Percentiles rank a stretch among this genome's conserved stretches.
Conservation (phyloP, 2,888 invertebrate genomes). For the Acanthosepion lycidas region DNA sequence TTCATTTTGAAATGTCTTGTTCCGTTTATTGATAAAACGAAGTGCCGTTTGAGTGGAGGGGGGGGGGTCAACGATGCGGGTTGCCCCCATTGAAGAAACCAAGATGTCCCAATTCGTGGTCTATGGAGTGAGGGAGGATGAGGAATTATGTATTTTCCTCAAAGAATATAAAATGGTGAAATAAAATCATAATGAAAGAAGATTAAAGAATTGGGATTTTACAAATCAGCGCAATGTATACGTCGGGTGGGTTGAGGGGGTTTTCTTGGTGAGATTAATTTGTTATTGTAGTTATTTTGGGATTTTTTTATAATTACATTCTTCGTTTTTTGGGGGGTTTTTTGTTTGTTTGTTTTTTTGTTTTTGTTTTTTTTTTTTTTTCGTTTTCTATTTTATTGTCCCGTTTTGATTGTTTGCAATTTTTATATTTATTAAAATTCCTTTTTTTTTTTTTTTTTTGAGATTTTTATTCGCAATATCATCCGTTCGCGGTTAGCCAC, state of each 20-base stretch:
- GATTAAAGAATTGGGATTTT: background rate
- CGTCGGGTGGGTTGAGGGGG: background rate
- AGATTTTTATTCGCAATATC: background rate
- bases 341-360: background rate
- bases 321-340: background rate
- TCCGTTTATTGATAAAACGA: background rate
- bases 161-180: background rate
- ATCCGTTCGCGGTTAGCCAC: background rate
- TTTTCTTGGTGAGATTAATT: background rate
- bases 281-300: background rate
- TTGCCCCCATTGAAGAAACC: background rate
- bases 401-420: background rate
- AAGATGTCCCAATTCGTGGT: slow-evolving; percentile 33
- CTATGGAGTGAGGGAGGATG: background rate
- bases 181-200: background rate
- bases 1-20: background rate
- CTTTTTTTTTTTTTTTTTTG: too few species aligned
- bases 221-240: background rate
- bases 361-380: background rate
- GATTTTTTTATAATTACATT: background rate
- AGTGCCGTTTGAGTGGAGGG: background rate
- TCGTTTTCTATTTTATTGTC: background rate
- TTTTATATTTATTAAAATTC: background rate
- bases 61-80: background rate
- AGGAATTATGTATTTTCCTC: background rate